Conservation (phyloP, 23 tunicate species). For the Phallusia fumigata region DNA sequence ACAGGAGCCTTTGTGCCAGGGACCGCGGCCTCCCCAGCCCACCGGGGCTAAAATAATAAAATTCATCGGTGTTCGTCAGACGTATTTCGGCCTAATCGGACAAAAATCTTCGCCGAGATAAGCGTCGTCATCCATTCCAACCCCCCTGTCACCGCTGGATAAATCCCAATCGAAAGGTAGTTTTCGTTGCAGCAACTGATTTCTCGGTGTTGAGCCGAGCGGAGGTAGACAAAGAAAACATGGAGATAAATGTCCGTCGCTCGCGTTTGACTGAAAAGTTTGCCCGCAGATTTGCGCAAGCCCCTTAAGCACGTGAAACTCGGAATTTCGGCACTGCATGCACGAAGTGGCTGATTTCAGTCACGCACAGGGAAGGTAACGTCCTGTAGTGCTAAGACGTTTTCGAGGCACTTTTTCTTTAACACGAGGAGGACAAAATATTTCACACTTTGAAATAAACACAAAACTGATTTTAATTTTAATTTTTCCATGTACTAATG, state of each 20-base stretch:
- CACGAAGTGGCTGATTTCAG: too few species aligned
- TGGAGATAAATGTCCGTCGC: slow-evolving; percentile 4
- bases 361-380: too few species aligned
- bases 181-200: background rate
- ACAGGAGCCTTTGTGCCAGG: background rate
- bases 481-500: too few species aligned
- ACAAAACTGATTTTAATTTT: too few species aligned
- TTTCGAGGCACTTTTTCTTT: too few species aligned
- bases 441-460: too few species aligned
- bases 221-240: background rate
- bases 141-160: slow-evolving; percentile 1
- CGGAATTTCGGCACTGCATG: too few species aligned
- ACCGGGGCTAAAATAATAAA: slow-evolving; percentile 4
- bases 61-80: background rate
- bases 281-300: too few species aligned
- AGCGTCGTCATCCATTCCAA: background rate
- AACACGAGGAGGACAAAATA: too few species aligned
- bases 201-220: slow-evolving; percentile 2
- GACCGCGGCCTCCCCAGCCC: slow-evolving; percentile 1
- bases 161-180: slow-evolving; percentile 8
- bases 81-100: slow-evolving; percentile 7
- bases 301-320: too few species aligned
- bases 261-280: background rate
- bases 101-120: slow-evolving; percentile 12
- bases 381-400: too few species aligned